Evolutionary conservation across 2,888 invertebrate species (phyloP).

Genomic region (Mellilla xanthometata): DNA sequence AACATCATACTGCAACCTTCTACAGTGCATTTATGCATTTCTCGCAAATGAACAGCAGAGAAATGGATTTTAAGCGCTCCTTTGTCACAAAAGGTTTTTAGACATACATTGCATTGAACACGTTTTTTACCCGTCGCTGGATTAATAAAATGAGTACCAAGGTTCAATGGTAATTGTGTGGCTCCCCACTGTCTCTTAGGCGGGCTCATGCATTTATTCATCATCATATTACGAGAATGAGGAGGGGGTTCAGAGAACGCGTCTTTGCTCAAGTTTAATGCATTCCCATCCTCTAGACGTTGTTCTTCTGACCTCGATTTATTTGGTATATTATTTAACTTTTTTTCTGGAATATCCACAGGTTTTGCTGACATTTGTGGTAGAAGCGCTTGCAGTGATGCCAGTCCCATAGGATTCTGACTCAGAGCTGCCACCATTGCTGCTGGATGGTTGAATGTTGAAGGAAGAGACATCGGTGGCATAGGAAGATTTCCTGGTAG

Average conservation of each 20-base stretch:
- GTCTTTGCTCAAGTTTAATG: constrained; percentile 76
- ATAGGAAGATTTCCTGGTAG: constrained; percentile 83
- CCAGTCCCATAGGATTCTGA: constrained; percentile 83
- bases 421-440: constrained; percentile 85
- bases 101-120: constrained; percentile 98
- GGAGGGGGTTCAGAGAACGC: constrained; percentile 59
- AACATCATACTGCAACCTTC: constrained; percentile 99
- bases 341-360: constrained; percentile 64
- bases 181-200: constrained; percentile 92
- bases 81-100: constrained; percentile 99
- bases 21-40: constrained; percentile 99
- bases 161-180: constrained; percentile 88
- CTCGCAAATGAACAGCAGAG: constrained; percentile 98
- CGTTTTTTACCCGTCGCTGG: constrained; percentile 97
- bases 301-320: constrained; percentile 59
- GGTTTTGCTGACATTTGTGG: constrained; percentile 83
- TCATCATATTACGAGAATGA: constrained; percentile 75
- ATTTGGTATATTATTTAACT: constrained; percentile 49
- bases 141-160: constrained; percentile 95
- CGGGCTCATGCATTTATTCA: constrained; percentile 87
- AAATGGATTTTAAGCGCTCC: constrained; percentile 99
- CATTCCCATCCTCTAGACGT: constrained; percentile 66
- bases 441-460: constrained; percentile 83
- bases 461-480: constrained; percentile 79
- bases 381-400: constrained; percentile 84